phyloP scores from a whole-genome alignment of 2,797 vertebrate genomes.

The Typhlichthys subterraneus region DNA sequence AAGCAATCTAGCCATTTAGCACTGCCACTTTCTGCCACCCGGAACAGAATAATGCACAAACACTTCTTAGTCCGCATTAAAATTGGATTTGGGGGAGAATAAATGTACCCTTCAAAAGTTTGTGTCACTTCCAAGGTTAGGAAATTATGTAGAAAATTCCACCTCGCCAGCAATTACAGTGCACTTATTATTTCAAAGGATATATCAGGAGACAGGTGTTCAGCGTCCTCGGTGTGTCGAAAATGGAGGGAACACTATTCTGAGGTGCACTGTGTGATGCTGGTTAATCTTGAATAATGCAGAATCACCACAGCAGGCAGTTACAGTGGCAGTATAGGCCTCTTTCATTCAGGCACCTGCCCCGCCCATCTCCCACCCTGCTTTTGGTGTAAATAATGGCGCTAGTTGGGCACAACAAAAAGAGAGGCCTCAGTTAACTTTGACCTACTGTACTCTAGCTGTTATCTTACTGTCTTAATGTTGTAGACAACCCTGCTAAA shows the following conservation, averaged over 20 bases:
- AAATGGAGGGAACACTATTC: slow-evolving; percentile 72
- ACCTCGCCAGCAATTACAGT: slow-evolving; percentile 78
- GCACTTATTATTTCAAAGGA: slow-evolving; percentile 79
- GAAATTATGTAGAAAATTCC: slow-evolving; percentile 77
- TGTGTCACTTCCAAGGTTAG: slow-evolving; percentile 80
- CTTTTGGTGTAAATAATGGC: slow-evolving; percentile 77
- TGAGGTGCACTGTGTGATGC: slow-evolving; percentile 69
- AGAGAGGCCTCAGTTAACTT: slow-evolving; percentile 38
- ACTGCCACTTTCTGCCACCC: slow-evolving; percentile 55
- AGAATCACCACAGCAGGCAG: slow-evolving; percentile 78
- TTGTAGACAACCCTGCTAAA: neutral
- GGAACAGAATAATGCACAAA: slow-evolving; percentile 72
- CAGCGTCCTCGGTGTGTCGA: slow-evolving; percentile 65
- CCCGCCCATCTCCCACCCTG: slow-evolving; percentile 46
- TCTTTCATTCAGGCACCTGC: slow-evolving; percentile 71
- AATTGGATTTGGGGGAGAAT: slow-evolving; percentile 75
- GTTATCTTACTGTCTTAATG: no score
- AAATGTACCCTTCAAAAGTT: slow-evolving; percentile 79
- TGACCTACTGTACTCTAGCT: neutral
- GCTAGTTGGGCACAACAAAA: slow-evolving; percentile 46
- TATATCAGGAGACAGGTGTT: slow-evolving; percentile 82
- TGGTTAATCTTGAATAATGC: slow-evolving; percentile 82
- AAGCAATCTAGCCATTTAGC: slow-evolving; percentile 68
- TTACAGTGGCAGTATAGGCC: slow-evolving; percentile 70
- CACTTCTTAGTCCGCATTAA: slow-evolving; percentile 77